These are phyloP conservation scores for Psylliodes chrysocephalus DNA, from an alignment of 2,888 invertebrate genomes.

Conservation along the genomic window DNA sequence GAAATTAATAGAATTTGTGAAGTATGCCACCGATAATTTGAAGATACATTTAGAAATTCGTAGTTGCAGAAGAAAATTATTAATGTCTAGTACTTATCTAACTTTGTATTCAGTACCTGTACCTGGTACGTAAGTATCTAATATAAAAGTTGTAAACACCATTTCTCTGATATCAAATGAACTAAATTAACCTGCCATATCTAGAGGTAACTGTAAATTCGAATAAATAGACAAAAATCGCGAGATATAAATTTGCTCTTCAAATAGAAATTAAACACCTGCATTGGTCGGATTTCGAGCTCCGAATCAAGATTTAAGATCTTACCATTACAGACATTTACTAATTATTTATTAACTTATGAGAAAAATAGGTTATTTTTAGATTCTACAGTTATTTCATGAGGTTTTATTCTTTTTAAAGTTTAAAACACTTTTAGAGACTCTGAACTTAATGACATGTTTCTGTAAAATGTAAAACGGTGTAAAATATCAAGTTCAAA, in stretches of 20 bases:
- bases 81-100: background rate
- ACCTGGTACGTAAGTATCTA: constrained; percentile 6
- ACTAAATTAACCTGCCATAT: constrained; percentile 8
- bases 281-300: too few species aligned
- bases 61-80: background rate
- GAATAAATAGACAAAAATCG: constrained; percentile 5
- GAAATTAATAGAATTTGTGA: background rate
- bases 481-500: too few species aligned
- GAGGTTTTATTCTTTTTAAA: too few species aligned
- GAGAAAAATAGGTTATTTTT: too few species aligned
- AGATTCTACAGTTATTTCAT: too few species aligned
- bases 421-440: too few species aligned
- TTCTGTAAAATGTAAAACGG: too few species aligned
- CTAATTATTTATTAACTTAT: too few species aligned
- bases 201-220: constrained; percentile 4
- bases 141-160: constrained; percentile 7
- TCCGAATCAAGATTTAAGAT: too few species aligned
- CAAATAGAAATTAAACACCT: constrained; percentile 5
- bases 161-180: constrained; percentile 5
- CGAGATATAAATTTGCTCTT: constrained; percentile 5
- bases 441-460: too few species aligned
- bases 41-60: constrained; percentile 2
- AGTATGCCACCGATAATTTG: background rate
- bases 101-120: constrained; percentile 7
- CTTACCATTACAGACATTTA: too few species aligned